A percentile compares a stretch with the other conserved stretches of the same genome.
Conservation (phyloP, 2,113 vertebrate species). For the Nannospalax galili region DNA sequence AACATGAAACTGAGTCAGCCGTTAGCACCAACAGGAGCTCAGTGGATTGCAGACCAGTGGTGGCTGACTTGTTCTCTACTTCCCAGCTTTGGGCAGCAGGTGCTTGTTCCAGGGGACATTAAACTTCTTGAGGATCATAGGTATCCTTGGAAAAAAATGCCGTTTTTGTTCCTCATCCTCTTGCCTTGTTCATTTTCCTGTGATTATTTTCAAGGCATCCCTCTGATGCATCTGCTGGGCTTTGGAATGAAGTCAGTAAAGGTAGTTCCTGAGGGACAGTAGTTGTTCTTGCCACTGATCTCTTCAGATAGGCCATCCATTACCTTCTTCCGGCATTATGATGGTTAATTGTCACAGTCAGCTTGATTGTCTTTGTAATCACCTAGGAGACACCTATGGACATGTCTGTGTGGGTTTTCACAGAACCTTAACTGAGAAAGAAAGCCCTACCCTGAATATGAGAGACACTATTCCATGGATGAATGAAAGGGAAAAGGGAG, state of each 20-base stretch:
- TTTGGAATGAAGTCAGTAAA: conserved; percentile 9
- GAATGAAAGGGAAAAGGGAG: background rate
- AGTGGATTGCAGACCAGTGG: background rate
- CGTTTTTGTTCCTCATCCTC: background rate
- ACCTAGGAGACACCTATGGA: background rate
- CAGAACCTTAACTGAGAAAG: background rate
- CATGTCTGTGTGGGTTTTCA: background rate
- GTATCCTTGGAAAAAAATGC: background rate
- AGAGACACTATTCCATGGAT: background rate
- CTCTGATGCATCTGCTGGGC: background rate
- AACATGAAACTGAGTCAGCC: background rate
- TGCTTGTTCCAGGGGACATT: background rate
- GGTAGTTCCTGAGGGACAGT: background rate
- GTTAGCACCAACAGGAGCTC: background rate
- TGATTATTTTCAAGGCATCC: background rate
- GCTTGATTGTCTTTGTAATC: background rate
- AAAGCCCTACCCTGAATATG: background rate
- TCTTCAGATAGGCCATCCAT: background rate
- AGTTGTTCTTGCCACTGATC: background rate
- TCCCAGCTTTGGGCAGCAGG: background rate
- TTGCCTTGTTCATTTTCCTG: background rate
- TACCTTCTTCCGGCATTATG: conserved; percentile 29
- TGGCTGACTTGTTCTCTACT: background rate
- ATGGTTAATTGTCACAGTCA: background rate
- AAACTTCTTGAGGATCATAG: conserved; percentile 16